Base-by-base conservation (phyloP, 1,140 invertebrate genomes). In the Drosophila punjabiensis region DNA sequence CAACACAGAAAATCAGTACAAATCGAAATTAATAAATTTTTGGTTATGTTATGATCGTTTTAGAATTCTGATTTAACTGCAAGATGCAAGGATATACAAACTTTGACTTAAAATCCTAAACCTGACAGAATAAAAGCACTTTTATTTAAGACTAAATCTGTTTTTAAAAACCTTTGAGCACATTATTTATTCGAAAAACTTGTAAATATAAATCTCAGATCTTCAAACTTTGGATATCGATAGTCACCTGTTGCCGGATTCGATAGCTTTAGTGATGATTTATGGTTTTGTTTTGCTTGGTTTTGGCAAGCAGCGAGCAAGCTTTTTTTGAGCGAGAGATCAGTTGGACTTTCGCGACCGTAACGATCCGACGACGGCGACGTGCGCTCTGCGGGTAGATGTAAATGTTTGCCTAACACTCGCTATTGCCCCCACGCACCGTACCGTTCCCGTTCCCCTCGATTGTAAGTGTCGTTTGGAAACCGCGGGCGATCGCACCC, bases 291-390 rank as follows among this genome's bases (percentile, higher is more conserved):
- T 60, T 56, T 59, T 60, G 39, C 20, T 52, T 52, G 50, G 28
- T 11, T 39, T 68, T 9, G 30, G 33, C 50, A 33, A 30, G 5
- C 52, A 35, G 58, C 24, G 35, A 47, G 48, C 62, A 48, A 47
- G 48, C 60, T 39, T 30, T 45, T 68, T 69, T 61, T 18, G 47
- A 61, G 61, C 76, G 64, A 78, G 74, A 66, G 75, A 78, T 78
- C 76, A 78, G 64, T 78, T 56, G 33, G 35, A 37, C 43, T 78
- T 78, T 61, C 24, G 50, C 76, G 56, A 47, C 37, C 35, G 43
- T 13, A 39, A 20, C 52, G 73, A 35, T 43, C 30, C 43, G 45
- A 47, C 45, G 62, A 24, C 24, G 62, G 3, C 24, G 24, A 24
- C 61, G 43, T 20, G 20, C 37, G 56, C 14, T 53, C n/a, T 52